These are phyloP conservation scores for Pogonocichla stellata DNA, from an alignment of 2,113 vertebrate species.

Conservation along the genomic window DNA sequence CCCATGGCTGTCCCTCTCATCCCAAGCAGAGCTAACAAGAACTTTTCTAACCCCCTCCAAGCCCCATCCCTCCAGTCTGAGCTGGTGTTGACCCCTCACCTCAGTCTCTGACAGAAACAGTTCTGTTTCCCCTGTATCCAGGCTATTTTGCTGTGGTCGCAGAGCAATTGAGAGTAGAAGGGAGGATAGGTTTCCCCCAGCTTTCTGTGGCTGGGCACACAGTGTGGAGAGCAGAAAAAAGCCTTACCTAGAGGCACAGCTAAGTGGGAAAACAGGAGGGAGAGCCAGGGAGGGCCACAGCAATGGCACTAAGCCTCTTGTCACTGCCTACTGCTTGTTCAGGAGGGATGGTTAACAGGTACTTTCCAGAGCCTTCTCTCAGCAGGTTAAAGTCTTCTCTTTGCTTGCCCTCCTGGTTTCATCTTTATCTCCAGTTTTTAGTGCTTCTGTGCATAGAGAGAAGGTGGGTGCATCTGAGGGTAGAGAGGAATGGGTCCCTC, in stretches of 20 bases:
- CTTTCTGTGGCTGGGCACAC: not conserved
- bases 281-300: not conserved
- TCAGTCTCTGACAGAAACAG: not conserved
- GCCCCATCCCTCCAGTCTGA: not conserved
- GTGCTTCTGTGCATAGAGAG: not conserved
- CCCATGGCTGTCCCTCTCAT: not conserved
- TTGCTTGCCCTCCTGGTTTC: not conserved
- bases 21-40: not conserved
- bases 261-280: not conserved
- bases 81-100: not conserved
- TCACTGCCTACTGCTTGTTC: not conserved
- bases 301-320: not conserved
- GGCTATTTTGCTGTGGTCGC: not conserved
- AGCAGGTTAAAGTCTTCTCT: not conserved
- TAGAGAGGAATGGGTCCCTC: not conserved
- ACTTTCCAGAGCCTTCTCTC: not conserved
- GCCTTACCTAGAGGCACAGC: not conserved
- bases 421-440: not conserved
- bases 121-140: not conserved
- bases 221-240: not conserved
- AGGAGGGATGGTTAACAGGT: rapidly evolving
- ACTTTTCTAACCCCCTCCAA: not conserved
- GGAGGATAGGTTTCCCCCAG: not conserved
- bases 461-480: not conserved
- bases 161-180: not conserved